A percentile compares a stretch with the other conserved stretches of the same genome.
Evolutionary conservation across 2,797 vertebrate genomes (phyloP).

Genomic region (Parotocinclus haroldoi): DNA sequence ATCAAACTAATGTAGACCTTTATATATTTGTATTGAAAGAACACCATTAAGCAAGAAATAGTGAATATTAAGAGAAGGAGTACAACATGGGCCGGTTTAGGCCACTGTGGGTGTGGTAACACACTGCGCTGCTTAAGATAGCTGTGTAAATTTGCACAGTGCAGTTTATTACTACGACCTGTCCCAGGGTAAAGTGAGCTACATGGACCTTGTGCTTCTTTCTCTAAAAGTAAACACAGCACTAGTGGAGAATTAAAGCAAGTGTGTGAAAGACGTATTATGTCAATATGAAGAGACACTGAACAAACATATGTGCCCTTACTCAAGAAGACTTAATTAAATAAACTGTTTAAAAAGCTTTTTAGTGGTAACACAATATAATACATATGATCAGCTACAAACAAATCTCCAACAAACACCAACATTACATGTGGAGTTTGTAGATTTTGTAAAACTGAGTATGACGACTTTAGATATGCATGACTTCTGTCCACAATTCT

Average conservation of each 20-base stretch:
- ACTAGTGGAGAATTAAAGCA: slow-evolving; percentile 21
- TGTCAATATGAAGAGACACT: slow-evolving; percentile 6
- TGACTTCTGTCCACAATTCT: slow-evolving; percentile 13
- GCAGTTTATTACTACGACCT: slow-evolving; percentile 39
- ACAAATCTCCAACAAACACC: too few species aligned
- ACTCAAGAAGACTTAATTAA: too few species aligned
- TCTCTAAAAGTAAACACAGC: slow-evolving; percentile 39
- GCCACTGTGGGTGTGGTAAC: slow-evolving; percentile 22
- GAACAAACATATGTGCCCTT: not conserved
- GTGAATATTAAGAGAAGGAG: too few species aligned
- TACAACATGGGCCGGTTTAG: not conserved
- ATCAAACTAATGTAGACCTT: too few species aligned
- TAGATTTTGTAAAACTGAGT: too few species aligned
- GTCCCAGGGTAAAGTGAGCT: not conserved
- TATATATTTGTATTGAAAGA: too few species aligned
- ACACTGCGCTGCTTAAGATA: slow-evolving; percentile 36
- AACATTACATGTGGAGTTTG: too few species aligned
- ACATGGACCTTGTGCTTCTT: slow-evolving; percentile 39
- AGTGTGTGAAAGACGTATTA: slow-evolving; percentile 22
- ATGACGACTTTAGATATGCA: not conserved
- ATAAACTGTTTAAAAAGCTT: too few species aligned
- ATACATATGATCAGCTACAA: too few species aligned
- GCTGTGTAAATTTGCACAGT: slow-evolving; percentile 50
- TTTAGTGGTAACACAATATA: too few species aligned
- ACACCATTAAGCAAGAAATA: too few species aligned